Conservation (phyloP, 2,888 invertebrate genomes). For the Mesochorus sp. region DNA sequence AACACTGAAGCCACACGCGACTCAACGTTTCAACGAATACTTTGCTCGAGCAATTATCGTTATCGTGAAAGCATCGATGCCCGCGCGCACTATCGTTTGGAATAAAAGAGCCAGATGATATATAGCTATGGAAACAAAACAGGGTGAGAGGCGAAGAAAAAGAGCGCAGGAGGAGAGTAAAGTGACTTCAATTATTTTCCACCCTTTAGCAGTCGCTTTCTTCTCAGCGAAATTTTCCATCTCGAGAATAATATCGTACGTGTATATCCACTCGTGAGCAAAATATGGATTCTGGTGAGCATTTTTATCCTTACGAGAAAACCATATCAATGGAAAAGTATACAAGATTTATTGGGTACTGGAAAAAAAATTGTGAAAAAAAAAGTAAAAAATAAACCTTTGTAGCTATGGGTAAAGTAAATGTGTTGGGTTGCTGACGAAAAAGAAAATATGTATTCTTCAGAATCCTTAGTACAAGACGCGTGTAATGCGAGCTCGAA, state of each 20-base stretch:
- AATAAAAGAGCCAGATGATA: conserved; percentile 34
- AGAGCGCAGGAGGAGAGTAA: conserved; percentile 10
- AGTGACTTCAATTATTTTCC: conserved; percentile 18
- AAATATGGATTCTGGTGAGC: neutral
- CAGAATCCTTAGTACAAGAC: neutral
- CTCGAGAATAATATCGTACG: too few species aligned
- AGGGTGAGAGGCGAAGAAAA: conserved; percentile 5
- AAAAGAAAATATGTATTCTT: neutral
- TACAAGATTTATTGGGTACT: conserved; percentile 24
- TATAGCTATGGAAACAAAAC: conserved; percentile 10
- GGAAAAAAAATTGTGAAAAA: neutral
- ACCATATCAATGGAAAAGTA: conserved; percentile 14
- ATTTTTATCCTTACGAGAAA: neutral
- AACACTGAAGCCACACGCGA: conserved; percentile 13
- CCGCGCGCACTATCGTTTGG: neutral
- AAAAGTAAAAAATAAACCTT: neutral
- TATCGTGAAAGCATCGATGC: conserved; percentile 21
- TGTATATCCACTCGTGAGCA: neutral
- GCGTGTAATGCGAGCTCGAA: neutral
- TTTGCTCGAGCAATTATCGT: neutral
- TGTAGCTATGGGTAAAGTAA: neutral
- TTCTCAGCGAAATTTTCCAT: neutral
- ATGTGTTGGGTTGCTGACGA: neutral
- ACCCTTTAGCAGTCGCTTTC: neutral
- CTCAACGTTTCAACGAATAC: neutral